phyloP scores from a whole-genome alignment of 2,888 invertebrate species.

The Scelioninae gen. 1 region DNA sequence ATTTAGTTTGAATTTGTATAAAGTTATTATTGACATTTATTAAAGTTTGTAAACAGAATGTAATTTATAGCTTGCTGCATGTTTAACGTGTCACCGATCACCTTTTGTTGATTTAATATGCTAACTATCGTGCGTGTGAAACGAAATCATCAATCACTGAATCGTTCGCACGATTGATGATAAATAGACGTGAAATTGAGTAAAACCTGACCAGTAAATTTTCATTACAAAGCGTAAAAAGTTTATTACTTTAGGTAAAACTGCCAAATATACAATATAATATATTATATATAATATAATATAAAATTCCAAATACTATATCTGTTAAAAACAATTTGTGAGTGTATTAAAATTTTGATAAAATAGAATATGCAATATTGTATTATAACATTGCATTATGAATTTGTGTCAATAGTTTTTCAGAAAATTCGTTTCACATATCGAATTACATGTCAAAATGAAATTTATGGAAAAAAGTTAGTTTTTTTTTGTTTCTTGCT shows the following conservation, averaged over 20 bases:
- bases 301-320: background rate
- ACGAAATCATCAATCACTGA: constrained; percentile 31
- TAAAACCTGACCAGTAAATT: constrained; percentile 11
- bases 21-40: constrained; percentile 28
- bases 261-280: too few species aligned
- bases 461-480: too few species aligned
- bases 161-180: background rate
- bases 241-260: background rate
- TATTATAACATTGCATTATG: constrained; percentile 5
- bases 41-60: constrained; percentile 2
- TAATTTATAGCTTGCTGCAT: constrained; percentile 29
- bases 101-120: constrained; percentile 35
- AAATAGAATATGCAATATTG: background rate
- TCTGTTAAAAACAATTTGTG: background rate
- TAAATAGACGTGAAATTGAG: constrained; percentile 3
- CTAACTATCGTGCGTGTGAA: constrained; percentile 3
- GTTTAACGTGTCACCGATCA: constrained; percentile 10
- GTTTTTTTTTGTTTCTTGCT: too few species aligned
- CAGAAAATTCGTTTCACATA: constrained; percentile 14
- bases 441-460: constrained; percentile 18
- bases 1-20: background rate
- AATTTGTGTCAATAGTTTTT: constrained; percentile 8
- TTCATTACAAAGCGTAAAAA: constrained; percentile 21
- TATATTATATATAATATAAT: too few species aligned
- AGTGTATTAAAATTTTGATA: background rate